phyloP scores from a whole-genome alignment of 2,113 vertebrate genomes.

The Podilymbus podiceps region DNA sequence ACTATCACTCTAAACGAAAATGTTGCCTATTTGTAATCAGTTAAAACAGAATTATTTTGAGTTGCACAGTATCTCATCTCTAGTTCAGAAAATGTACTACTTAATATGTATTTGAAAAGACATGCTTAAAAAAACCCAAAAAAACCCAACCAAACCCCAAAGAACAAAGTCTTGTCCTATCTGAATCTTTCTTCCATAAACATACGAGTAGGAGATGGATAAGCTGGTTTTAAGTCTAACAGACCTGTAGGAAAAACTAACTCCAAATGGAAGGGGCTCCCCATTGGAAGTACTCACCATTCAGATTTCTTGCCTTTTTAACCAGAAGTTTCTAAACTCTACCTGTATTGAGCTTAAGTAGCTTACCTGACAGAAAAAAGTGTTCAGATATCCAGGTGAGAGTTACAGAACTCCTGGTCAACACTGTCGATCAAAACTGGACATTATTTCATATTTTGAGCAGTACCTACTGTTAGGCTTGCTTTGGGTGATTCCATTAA shows the following conservation, averaged over 20 bases:
- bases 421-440: fast-evolving
- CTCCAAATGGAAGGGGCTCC: not conserved
- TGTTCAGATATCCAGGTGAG: not conserved
- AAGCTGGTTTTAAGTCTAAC: not conserved
- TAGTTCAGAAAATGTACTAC: not conserved
- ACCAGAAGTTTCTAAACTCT: not conserved
- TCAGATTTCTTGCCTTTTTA: not conserved
- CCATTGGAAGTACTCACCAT: not conserved
- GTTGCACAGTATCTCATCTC: not conserved
- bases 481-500: not conserved
- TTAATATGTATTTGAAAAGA: not conserved
- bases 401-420: not conserved
- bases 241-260: not conserved
- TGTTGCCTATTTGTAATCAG: not conserved
- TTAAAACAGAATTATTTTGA: not conserved
- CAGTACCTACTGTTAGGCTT: not conserved
- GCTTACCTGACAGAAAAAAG: not conserved
- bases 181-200: not conserved
- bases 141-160: no score
- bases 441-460: not conserved
- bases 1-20: not conserved
- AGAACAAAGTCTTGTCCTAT: fast-evolving
- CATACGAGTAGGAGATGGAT: not conserved
- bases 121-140: not conserved
- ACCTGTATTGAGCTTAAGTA: not conserved